A percentile compares a stretch with the other conserved stretches of the same genome.
These are phyloP conservation scores for Schizotus pectinicornis DNA, from an alignment of 2,888 invertebrate species.

Conservation along the genomic window DNA sequence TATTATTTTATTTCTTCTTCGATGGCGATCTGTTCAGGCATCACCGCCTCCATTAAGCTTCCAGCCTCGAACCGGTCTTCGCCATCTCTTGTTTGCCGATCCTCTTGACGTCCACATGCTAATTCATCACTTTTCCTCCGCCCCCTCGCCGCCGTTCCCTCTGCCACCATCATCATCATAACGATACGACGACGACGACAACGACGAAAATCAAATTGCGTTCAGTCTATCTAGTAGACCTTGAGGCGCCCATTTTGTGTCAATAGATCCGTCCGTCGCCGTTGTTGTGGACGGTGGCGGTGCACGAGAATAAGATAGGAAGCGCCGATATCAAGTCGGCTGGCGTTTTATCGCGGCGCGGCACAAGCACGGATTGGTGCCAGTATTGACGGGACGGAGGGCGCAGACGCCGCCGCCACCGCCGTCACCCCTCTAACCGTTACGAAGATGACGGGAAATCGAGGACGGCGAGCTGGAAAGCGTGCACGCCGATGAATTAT, in stretches of 20 bases:
- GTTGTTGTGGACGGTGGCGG: constrained; percentile 15
- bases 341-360: constrained; percentile 25
- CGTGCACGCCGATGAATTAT: constrained; percentile 15
- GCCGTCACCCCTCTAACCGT: constrained; percentile 12
- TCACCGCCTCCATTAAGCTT: too few relatives aligned
- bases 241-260: constrained; percentile 27
- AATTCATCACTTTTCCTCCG: too few relatives aligned
- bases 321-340: constrained; percentile 27
- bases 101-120: too few relatives aligned
- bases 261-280: constrained; percentile 19
- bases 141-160: too few relatives aligned
- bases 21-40: too few relatives aligned
- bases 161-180: too few relatives aligned
- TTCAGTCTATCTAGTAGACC: constrained; percentile 1
- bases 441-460: constrained; percentile 1
- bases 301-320: constrained; percentile 25
- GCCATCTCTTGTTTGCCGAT: too few relatives aligned
- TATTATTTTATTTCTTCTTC: too few relatives aligned
- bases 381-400: constrained; percentile 48
- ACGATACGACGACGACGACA: too few relatives aligned
- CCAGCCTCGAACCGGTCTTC: too few relatives aligned
- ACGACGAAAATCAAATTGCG: too few relatives aligned
- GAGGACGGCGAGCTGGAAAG: constrained; percentile 12
- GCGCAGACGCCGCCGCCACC: constrained; percentile 39
- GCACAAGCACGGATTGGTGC: constrained; percentile 48